These are phyloP conservation scores for Palythoa heliodiscus DNA, from an alignment of 92 coral and sea anemone species.

Conservation along the genomic window DNA sequence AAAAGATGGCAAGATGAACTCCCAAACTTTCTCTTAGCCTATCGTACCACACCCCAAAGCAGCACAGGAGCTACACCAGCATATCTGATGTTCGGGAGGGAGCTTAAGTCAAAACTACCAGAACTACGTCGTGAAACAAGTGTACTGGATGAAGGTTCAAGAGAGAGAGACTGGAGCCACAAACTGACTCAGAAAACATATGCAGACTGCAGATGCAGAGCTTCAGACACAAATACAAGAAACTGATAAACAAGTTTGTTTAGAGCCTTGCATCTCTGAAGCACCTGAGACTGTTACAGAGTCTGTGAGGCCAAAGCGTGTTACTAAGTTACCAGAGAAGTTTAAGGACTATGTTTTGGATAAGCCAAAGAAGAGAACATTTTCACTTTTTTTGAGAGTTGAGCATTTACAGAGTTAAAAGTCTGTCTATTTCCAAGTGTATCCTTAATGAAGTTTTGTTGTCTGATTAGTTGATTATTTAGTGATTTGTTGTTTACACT, in stretches of 20 bases:
- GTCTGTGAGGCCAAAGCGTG: neutral
- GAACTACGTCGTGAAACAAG: slow-evolving; percentile 46
- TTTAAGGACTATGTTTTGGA: slow-evolving; percentile 8
- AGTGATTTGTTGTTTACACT: too few species aligned
- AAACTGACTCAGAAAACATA: slow-evolving; percentile 46
- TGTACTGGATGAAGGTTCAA: slow-evolving; percentile 33
- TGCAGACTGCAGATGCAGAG: slow-evolving; percentile 46
- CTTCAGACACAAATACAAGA: neutral
- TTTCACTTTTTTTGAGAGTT: neutral
- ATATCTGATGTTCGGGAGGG: slow-evolving; percentile 50
- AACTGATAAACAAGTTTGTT: too few species aligned
- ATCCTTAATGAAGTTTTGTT: too few species aligned
- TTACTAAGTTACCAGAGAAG: too few species aligned
- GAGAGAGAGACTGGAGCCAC: slow-evolving; percentile 54
- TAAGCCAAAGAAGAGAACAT: slow-evolving; percentile 4
- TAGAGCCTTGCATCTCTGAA: too few species aligned
- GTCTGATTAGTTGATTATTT: too few species aligned
- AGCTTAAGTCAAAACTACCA: slow-evolving; percentile 55
- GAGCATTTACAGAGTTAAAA: too few species aligned
- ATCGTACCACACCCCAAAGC: slow-evolving; percentile 27
- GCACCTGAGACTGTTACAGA: too few species aligned
- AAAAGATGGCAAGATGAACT: neutral
- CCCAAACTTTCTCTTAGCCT: slow-evolving; percentile 43
- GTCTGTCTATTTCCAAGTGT: too few species aligned
- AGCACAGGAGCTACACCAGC: too few species aligned